Evolutionary conservation across 2,888 invertebrate species (phyloP), one percentile per base, ranked within the genome.

Genomic region (Folsomia manolachei): DNA sequence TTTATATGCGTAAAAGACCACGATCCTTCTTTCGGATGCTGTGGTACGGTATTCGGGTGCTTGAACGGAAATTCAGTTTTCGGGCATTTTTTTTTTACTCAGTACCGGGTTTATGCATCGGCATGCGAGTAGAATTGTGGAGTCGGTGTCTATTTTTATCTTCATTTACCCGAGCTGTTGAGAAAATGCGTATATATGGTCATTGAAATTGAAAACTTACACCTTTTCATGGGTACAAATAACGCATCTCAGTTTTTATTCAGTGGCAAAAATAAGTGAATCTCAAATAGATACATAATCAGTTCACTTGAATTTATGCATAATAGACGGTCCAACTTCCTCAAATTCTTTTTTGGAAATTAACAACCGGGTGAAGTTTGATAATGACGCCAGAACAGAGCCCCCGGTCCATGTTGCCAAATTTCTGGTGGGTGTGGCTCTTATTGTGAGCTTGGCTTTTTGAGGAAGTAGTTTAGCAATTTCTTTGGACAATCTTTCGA

Each of bases 361-460:
- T n/a, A 75, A 27, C 14, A 71, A 39, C 18, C 67, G 71, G 2
- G 52, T 25, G 26, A 76, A 76, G 61, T 71, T 76, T 0, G 72
- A 27, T 27, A 76, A 62, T 0, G 74, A 72, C 4, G 72, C 72
- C 60, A 76, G 24, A 39, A 76, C 71, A 9, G 72, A 72, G n/a
- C 71, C 76, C 7, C 76, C 76, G 18, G 65, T 64, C 76, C 76
- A 76, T 1, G 67, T 39, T 1, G 66, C 65, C 27, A 69, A 74
- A 11, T 71, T 69, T 52, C 74, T 51, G 4, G 23, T 71, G 9
- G 71, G 72, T 23, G 70, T 27, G 2, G 76, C 69, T 14, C 65
- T 25, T 19, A 76, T 66, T 1, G 68, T 72, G 9, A 76, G 64
- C 25, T 70, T 69, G 7, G 72, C 27, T 27, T 67, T 72, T 0